Evolutionary conservation across 1,140 invertebrate genomes (phyloP).

Genomic region (Anthonomus grandis): DNA sequence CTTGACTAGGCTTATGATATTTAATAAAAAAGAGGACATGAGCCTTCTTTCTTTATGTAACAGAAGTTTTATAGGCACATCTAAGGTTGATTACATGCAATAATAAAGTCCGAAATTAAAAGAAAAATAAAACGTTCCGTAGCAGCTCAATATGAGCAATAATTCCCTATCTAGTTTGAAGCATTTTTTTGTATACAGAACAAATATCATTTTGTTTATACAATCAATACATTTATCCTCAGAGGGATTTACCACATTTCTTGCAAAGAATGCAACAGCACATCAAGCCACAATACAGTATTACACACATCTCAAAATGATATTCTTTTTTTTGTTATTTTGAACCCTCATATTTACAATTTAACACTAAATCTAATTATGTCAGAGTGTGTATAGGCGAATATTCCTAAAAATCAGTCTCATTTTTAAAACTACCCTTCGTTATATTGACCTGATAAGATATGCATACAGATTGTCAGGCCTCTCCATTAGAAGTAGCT

Average conservation of each 20-base stretch:
- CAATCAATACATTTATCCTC: no score
- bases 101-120: no score
- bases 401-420: constrained; percentile 20
- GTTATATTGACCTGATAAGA: neutral
- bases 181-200: constrained; percentile 5
- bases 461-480: neutral
- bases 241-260: neutral
- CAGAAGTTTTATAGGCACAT: no score
- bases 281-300: neutral
- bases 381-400: neutral
- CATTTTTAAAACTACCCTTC: constrained; percentile 9
- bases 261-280: neutral
- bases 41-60: no score
- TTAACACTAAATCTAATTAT: neutral
- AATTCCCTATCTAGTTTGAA: constrained; percentile 9
- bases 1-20: no score
- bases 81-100: no score
- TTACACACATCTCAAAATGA: neutral
- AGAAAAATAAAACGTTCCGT: neutral
- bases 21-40: no score
- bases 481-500: neutral
- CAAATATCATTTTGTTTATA: no score
- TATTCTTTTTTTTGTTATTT: neutral
- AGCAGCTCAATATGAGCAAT: constrained; percentile 17
- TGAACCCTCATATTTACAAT: neutral